Conservation (phyloP, 2,797 vertebrate species). For the Fistularia commersonii region DNA sequence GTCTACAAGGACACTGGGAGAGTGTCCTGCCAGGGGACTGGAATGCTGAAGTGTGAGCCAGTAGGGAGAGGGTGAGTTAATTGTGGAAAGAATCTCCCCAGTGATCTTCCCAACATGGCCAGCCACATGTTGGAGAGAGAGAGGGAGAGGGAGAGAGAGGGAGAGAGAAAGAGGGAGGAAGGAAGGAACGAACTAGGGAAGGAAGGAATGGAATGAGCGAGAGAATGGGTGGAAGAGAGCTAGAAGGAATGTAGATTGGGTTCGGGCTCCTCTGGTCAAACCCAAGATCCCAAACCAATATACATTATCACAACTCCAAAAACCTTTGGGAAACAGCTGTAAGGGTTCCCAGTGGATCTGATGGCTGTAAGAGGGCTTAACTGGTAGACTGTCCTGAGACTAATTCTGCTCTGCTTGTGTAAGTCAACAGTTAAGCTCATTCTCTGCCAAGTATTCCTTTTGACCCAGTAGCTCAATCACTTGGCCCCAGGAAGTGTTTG, state of each 20-base stretch:
- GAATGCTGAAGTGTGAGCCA: constrained; percentile 64
- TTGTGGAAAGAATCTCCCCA: constrained; percentile 72
- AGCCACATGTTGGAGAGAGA: constrained; percentile 28
- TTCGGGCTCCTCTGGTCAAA: background rate
- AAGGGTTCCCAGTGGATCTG: constrained; percentile 6
- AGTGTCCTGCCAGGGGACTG: constrained; percentile 53
- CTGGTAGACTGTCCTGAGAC: constrained; percentile 15
- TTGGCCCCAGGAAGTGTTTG: background rate
- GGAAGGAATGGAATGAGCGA: too few species aligned
- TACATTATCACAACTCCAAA: background rate
- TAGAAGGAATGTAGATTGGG: background rate
- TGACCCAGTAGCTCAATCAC: constrained; percentile 9
- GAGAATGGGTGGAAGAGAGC: too few species aligned
- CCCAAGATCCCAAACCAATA: background rate
- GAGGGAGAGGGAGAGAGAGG: constrained; percentile 7
- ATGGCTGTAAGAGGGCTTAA: constrained; percentile 29
- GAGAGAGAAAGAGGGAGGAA: background rate
- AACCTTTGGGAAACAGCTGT: background rate
- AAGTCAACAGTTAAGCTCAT: constrained; percentile 44
- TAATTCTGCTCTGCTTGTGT: constrained; percentile 40
- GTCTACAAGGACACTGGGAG: constrained; percentile 45
- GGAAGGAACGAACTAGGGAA: too few species aligned
- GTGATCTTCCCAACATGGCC: constrained; percentile 59
- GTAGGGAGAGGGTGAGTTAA: constrained; percentile 63
- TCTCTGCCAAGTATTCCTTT: constrained; percentile 2